A percentile compares a stretch with the other conserved stretches of the same genome.
Evolutionary conservation across 2,888 invertebrate genomes (phyloP).

Genomic region (Sesia bembeciformis): DNA sequence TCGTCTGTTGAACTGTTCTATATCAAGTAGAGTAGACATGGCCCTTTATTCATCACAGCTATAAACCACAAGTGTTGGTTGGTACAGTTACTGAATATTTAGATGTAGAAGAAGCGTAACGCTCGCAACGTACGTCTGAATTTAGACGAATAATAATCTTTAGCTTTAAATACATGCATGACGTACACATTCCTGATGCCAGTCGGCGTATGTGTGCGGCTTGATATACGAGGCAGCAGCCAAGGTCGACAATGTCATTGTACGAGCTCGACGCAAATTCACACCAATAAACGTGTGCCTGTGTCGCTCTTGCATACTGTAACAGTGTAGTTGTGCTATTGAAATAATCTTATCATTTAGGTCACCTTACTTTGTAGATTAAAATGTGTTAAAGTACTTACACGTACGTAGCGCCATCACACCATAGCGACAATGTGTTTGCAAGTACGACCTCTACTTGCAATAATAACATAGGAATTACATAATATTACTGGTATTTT

Average conservation of each 20-base stretch:
- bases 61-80: neutral
- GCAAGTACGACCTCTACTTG: too few relatives aligned
- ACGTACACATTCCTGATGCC: conserved; percentile 45
- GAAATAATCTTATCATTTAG: conserved; percentile 73
- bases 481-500: too few relatives aligned
- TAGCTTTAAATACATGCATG: conserved; percentile 42
- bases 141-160: conserved; percentile 34
- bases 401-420: neutral
- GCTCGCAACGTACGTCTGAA: conserved; percentile 19
- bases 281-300: conserved; percentile 29
- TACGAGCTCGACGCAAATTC: conserved; percentile 56
- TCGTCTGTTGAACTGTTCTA: conserved; percentile 67
- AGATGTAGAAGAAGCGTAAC: conserved; percentile 6
- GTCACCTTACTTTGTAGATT: conserved; percentile 72
- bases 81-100: neutral
- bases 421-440: neutral
- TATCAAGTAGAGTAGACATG: conserved; percentile 1
- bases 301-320: conserved; percentile 11
- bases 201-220: conserved; percentile 19
- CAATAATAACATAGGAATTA: too few relatives aligned
- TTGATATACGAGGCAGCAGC: conserved; percentile 61
- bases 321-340: conserved; percentile 35
- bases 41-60: neutral
- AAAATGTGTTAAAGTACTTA: conserved; percentile 7
- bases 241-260: conserved; percentile 74